Conservation (phyloP, 2,888 invertebrate species). For the Hedychridium roseum region DNA sequence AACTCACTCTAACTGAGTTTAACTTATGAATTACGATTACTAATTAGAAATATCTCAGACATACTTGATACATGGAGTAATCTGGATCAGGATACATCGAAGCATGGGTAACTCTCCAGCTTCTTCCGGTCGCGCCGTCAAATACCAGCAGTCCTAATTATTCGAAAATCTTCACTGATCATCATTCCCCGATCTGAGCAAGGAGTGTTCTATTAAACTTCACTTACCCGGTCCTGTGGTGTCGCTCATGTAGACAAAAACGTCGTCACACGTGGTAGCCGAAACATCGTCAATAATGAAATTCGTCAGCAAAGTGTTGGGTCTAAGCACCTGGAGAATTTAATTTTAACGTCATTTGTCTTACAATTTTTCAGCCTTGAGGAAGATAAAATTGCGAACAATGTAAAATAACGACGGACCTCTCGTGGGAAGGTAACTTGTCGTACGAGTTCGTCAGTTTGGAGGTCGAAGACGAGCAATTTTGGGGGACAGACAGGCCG, state of each 20-base stretch:
- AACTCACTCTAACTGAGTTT: too few relatives aligned
- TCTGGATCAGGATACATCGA: conserved; percentile 89
- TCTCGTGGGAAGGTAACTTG: conserved; percentile 79
- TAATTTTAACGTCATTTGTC: background rate
- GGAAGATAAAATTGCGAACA: too few relatives aligned
- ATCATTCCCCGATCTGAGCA: too few relatives aligned
- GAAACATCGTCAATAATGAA: conserved; percentile 79
- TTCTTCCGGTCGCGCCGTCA: conserved; percentile 77
- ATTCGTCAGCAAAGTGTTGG: conserved; percentile 80
- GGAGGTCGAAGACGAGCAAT: conserved; percentile 80
- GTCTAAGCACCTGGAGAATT: conserved; percentile 69
- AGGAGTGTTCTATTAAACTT: too few relatives aligned
- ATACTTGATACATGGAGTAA: conserved; percentile 73
- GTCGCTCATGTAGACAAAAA: conserved; percentile 82
- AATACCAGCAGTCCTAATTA: conserved; percentile 68
- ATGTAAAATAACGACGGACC: too few relatives aligned
- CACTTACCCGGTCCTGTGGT: conserved; percentile 81
- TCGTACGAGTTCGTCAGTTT: conserved; percentile 74
- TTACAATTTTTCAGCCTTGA: background rate
- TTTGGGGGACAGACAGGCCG: conserved; percentile 79
- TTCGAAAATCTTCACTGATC: background rate
- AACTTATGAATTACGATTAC: background rate
- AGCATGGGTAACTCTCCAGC: conserved; percentile 83
- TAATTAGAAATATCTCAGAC: background rate
- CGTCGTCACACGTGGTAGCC: conserved; percentile 76